Conservation (phyloP, 1,140 invertebrate genomes). For the Drosophila nasuta region DNA sequence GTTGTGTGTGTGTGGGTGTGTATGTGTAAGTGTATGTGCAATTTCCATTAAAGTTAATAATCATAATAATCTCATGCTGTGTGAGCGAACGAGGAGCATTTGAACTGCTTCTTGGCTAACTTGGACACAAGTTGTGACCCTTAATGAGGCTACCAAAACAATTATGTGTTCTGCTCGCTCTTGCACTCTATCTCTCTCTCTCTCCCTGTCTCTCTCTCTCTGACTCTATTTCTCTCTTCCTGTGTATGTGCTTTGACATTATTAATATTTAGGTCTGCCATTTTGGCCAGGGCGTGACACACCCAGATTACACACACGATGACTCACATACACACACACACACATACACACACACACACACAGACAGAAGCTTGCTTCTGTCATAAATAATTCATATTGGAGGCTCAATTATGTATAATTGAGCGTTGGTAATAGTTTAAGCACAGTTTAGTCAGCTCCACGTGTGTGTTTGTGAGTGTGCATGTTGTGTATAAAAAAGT, state of each 20-base stretch:
- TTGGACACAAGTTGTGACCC: constrained; percentile 35
- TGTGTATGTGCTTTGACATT: constrained; percentile 37
- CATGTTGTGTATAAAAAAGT: not conserved
- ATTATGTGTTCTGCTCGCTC: constrained; percentile 37
- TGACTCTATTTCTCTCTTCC: not conserved
- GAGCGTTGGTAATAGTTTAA: constrained; percentile 54
- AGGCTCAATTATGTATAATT: constrained; percentile 53
- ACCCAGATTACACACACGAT: constrained; percentile 8
- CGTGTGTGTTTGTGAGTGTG: constrained; percentile 2
- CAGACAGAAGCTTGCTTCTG: constrained; percentile 3
- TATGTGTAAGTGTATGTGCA: constrained; percentile 3
- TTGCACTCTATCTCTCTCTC: not conserved
- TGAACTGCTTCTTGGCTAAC: constrained; percentile 14
- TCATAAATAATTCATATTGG: constrained; percentile 51
- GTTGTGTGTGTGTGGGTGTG: no score
- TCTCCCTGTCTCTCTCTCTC: not conserved
- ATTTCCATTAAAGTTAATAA: constrained; percentile 52
- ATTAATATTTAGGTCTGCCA: constrained; percentile 54
- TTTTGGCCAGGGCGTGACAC: constrained; percentile 34
- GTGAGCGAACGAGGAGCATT: constrained; percentile 13
- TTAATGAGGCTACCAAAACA: constrained; percentile 56
- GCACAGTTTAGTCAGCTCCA: constrained; percentile 35
- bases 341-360: no score
- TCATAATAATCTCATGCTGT: constrained; percentile 53
- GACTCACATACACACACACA: constrained; percentile 14